phyloP scores from a whole-genome alignment of 1,140 invertebrate genomes.

The Dysdera silvatica region DNA sequence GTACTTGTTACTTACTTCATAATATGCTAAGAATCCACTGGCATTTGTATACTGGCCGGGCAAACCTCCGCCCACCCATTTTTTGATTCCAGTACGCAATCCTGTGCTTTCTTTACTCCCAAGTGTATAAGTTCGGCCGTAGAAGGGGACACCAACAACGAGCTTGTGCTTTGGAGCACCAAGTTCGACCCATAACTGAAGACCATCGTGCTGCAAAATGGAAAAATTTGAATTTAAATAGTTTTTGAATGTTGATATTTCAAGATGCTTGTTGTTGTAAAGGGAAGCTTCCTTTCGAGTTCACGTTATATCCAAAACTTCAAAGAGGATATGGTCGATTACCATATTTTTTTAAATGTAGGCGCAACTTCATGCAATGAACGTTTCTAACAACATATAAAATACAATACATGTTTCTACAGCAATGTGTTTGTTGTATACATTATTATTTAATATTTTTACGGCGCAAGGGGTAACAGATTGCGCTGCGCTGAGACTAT shows the following conservation, averaged over 20 bases:
- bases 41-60: slow-evolving; percentile 55
- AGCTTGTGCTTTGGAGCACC: slow-evolving; percentile 79
- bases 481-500: too few relatives aligned
- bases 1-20: slow-evolving; percentile 33
- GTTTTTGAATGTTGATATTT: background rate
- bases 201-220: slow-evolving; percentile 68
- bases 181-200: slow-evolving; percentile 73
- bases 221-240: background rate
- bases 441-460: too few relatives aligned
- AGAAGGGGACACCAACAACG: slow-evolving; percentile 77
- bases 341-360: too few relatives aligned
- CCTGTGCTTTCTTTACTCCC: slow-evolving; percentile 68
- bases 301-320: too few relatives aligned
- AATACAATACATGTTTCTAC: too few relatives aligned
- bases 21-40: slow-evolving; percentile 43
- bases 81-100: slow-evolving; percentile 71
- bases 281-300: too few relatives aligned
- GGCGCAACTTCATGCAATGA: too few relatives aligned
- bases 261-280: background rate
- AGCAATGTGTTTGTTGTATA: too few relatives aligned
- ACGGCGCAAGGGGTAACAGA: too few relatives aligned
- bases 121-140: slow-evolving; percentile 72
- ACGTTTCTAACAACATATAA: too few relatives aligned
- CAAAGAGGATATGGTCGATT: too few relatives aligned
- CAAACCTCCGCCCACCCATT: slow-evolving; percentile 62